phyloP scores from a whole-genome alignment of 1,140 invertebrate species.

The Papilio aristodemus region DNA sequence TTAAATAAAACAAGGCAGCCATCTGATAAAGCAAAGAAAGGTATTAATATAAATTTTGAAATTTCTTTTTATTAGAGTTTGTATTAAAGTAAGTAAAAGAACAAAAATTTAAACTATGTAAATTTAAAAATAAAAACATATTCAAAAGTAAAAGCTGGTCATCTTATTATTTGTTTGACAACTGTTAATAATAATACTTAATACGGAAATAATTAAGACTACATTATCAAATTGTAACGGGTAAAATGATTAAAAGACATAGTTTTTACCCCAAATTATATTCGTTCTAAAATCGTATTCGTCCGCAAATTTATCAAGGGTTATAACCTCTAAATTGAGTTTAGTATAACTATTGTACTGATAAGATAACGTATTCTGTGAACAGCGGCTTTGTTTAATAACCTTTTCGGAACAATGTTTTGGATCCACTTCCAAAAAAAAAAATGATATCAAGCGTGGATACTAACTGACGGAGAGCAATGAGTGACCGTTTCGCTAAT shows the following conservation, averaged over 20 bases:
- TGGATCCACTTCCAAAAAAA: background rate
- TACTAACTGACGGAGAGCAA: background rate
- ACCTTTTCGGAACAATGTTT: conserved; percentile 22
- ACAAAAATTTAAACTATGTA: too few species aligned
- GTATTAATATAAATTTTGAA: too few species aligned
- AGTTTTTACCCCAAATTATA: conserved; percentile 30
- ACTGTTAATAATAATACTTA: background rate
- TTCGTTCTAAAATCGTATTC: conserved; percentile 40
- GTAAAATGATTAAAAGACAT: background rate
- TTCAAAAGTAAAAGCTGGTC: too few species aligned
- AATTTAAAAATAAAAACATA: too few species aligned
- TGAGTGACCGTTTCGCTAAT: conserved; percentile 30
- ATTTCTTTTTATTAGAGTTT: too few species aligned
- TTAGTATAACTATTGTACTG: conserved; percentile 41
- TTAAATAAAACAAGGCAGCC: too few species aligned
- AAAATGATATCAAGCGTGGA: conserved; percentile 5
- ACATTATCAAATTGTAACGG: background rate
- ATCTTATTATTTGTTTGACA: too few species aligned
- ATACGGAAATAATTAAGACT: background rate
- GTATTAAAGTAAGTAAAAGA: too few species aligned
- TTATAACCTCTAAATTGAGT: conserved; percentile 49
- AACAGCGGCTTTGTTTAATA: conserved; percentile 11
- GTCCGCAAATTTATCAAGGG: conserved; percentile 55
- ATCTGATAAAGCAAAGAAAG: too few species aligned
- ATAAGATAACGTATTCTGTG: conserved; percentile 22